These are phyloP conservation scores for Gibbula magus DNA, from an alignment of 2,888 invertebrate species.

Conservation along the genomic window DNA sequence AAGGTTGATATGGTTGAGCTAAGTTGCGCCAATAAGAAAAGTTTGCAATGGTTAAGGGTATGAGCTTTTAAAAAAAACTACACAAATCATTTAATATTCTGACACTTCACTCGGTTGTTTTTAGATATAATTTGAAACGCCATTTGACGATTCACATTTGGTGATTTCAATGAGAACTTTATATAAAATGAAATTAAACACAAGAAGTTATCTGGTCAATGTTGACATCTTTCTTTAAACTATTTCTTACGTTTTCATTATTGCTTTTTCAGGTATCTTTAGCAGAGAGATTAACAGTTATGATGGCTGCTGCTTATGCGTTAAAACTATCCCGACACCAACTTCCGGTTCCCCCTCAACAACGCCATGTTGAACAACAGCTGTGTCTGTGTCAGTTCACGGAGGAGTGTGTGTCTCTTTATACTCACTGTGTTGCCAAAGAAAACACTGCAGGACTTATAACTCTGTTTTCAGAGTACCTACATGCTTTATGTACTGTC, in stretches of 20 bases:
- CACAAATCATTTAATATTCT: too few species aligned
- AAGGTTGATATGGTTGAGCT: too few species aligned
- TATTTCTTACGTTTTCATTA: not conserved
- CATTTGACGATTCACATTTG: too few species aligned
- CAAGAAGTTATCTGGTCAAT: too few species aligned
- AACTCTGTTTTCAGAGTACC: conserved; percentile 4
- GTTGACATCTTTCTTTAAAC: too few species aligned
- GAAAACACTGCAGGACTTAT: conserved; percentile 15
- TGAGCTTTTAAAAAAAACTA: too few species aligned
- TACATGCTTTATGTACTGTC: conserved; percentile 2
- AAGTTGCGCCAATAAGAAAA: too few species aligned
- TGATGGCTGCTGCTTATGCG: conserved; percentile 59
- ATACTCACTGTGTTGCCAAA: conserved; percentile 11
- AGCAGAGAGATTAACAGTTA: conserved; percentile 59
- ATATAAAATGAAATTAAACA: too few species aligned
- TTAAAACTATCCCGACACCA: conserved; percentile 43
- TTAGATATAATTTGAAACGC: too few species aligned
- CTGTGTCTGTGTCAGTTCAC: conserved; percentile 56
- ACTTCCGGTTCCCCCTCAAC: conserved; percentile 43
- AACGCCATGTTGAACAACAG: conserved; percentile 49
- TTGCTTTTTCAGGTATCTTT: conserved; percentile 52
- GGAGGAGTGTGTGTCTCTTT: conserved; percentile 43
- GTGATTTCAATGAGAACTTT: not conserved
- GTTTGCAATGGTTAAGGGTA: too few species aligned
- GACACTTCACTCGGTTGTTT: too few species aligned